Percentiles rank a stretch among this genome's conserved stretches.
Conservation (phyloP, 2,797 vertebrate genomes). For the Spondyliosoma cantharus region DNA sequence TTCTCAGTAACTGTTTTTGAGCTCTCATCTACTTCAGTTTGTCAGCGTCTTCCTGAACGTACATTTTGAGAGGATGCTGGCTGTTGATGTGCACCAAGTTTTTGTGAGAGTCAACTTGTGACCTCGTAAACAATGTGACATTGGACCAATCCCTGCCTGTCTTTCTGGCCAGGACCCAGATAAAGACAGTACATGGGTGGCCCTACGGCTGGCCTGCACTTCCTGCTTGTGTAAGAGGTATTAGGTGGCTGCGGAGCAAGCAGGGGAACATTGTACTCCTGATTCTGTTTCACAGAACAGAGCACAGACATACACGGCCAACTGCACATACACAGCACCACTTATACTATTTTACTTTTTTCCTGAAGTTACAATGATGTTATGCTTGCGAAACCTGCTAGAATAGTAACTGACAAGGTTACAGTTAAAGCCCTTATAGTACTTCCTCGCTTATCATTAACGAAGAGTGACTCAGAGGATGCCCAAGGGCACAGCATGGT, state of each 20-base stretch:
- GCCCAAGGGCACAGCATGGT: background rate
- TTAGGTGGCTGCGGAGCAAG: slow-evolving; percentile 50
- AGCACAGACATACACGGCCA: background rate
- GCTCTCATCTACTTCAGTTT: background rate
- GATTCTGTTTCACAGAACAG: slow-evolving; percentile 46
- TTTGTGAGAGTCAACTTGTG: background rate
- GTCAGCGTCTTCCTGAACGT: background rate
- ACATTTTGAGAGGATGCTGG: background rate
- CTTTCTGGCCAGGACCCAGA: slow-evolving; percentile 11
- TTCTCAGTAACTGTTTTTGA: background rate
- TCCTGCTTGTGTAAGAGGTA: slow-evolving; percentile 70
- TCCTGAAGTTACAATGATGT: slow-evolving; percentile 6
- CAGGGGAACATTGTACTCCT: slow-evolving; percentile 48
- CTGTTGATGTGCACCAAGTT: background rate
- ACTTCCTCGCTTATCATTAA: background rate
- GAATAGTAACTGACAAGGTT: slow-evolving; percentile 27
- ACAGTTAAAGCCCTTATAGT: slow-evolving; percentile 14
- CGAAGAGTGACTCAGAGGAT: slow-evolving; percentile 23
- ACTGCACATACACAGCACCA: background rate
- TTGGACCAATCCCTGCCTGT: background rate
- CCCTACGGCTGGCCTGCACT: slow-evolving; percentile 29
- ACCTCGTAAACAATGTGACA: background rate
- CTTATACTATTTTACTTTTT: background rate
- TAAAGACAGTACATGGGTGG: slow-evolving; percentile 11
- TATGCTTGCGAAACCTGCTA: background rate